Base-by-base conservation (phyloP, 1,140 invertebrate genomes). In the Eufriesea mexicana region DNA sequence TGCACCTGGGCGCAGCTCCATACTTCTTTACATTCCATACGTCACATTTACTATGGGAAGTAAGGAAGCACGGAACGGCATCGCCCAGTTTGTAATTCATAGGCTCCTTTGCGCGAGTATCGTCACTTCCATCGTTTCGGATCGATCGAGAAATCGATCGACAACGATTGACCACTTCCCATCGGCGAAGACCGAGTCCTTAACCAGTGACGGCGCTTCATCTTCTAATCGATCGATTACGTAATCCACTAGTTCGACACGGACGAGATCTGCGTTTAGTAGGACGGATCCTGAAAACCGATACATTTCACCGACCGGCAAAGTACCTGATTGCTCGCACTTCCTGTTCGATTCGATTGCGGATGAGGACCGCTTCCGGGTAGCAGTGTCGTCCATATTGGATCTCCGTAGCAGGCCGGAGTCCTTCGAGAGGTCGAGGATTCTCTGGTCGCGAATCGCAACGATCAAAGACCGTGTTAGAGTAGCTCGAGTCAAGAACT, bases 1-100 rank as follows among this genome's bases (percentile, higher is more conserved):
- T 62, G 68, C 75, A 85, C 92, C 93, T 89, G 91, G 91, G 94
- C 94, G 94, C 95, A 93, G 96, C 97, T 97, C 97, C 97, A 98
- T 98, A 98, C 97, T 98, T 98, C 97, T 98, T 98, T 98, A 98
- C 98, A 98, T 98, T 98, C 98, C 98, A 98, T 98, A 98, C 93
- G 96, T 95, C 93, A 95, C 95, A 95, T 95, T 93, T 95, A 97
- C 97, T 98, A 98, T 98, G 97, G 97, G 97, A 98, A 97, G 97
- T 97, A 98, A 98, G 96, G 97, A 98, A 98, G 97, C 96, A 98
- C 97, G 97, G 97, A 97, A 97, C 96, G 96, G 95, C 71, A 42
- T 95, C 96, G 95, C 95, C 89, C 90, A 92, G 93, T 28, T 71
- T 1, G n/a, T n/a, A n/a, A n/a, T n/a, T n/a, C n/a, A n/a, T n/a